Evolutionary conservation across 2,797 vertebrate species (phyloP).

Genomic region (Anableps anableps): DNA sequence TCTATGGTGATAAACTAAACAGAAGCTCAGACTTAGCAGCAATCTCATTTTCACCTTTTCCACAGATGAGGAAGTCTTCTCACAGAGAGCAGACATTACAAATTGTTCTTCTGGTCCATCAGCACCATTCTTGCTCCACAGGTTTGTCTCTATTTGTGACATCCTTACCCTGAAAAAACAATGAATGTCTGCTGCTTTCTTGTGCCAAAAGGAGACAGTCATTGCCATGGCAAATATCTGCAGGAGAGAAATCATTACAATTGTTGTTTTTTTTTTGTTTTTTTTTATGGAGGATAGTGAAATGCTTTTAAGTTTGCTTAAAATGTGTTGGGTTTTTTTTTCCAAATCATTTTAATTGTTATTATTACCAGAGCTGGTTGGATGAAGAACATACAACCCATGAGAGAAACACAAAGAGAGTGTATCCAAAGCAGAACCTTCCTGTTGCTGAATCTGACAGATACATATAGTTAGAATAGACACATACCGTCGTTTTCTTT

Average conservation of each 20-base stretch:
- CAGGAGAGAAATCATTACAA: conserved; percentile 20
- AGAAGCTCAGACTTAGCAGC: neutral
- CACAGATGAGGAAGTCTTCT: conserved; percentile 35
- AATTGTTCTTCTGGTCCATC: neutral
- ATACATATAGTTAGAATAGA: neutral
- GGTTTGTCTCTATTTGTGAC: conserved; percentile 50
- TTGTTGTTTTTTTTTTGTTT: too few relatives aligned
- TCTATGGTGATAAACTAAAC: neutral
- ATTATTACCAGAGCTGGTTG: conserved; percentile 82
- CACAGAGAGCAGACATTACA: neutral
- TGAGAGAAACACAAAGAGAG: conserved; percentile 80
- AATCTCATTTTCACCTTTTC: conserved; percentile 73
- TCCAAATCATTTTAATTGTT: too few relatives aligned
- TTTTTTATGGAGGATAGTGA: neutral
- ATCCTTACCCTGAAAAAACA: conserved; percentile 27
- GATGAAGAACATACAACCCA: conserved; percentile 80
- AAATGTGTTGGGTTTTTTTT: neutral
- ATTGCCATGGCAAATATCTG: conserved; percentile 80
- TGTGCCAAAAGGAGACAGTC: conserved; percentile 72
- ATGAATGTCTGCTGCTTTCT: conserved; percentile 57
- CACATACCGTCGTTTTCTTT: neutral
- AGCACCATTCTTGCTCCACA: conserved; percentile 24
- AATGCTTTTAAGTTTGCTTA: neutral
- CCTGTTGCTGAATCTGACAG: conserved; percentile 77
- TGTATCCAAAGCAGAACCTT: conserved; percentile 80